Base-by-base conservation (phyloP, 2,888 invertebrate genomes). In the Tigriopus californicus region DNA sequence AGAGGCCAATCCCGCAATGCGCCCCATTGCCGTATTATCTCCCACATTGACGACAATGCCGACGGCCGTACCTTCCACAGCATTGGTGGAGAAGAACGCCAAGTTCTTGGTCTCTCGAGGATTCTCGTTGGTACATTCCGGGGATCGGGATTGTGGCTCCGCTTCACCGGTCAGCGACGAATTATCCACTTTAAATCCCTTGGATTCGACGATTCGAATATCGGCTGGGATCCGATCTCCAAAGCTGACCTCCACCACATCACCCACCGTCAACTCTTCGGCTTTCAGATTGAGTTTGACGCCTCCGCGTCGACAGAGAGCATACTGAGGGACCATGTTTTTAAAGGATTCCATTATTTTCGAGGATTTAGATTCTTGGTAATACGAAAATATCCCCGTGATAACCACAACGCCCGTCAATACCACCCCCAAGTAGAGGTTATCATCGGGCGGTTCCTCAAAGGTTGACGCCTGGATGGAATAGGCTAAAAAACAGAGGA, bases 371-470 rank as follows among this genome's bases (percentile, higher is more conserved):
- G 74, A 73, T 65, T 77, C 76, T 69, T 77, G 77, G 66, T 75
- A 76, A 66, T 76, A 77, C 13, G 76, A 76, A 68, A 77, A 77
- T 65, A 72, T 67, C 41, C 76, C 77, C 54, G 76, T 75, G 51
- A 77, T 70, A 60, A 77, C 68, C 48, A 77, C 76, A n/a, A 77
- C 74, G 64, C 70, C 72, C 18, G 74, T 70, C 65, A 77, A 68
- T 51, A 76, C 75, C 65, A 75, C 68, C 60, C 76, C 77, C 57
- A 77, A 68, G 68, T 75, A 76, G 60, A 76, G 65, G 70, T 95
- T 92, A 79, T 95, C 94, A 73, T 90, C 90, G 70, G 87, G 83
- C 64, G 92, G 89, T 73, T 94, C 90, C 74, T 94, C 92, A 70
- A 87, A 86, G 71, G 91, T 91, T 61, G 74, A 73, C 64, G 77